Conservation (phyloP, 64 coral and sea anemone genomes). For the Montipora capricornis region DNA sequence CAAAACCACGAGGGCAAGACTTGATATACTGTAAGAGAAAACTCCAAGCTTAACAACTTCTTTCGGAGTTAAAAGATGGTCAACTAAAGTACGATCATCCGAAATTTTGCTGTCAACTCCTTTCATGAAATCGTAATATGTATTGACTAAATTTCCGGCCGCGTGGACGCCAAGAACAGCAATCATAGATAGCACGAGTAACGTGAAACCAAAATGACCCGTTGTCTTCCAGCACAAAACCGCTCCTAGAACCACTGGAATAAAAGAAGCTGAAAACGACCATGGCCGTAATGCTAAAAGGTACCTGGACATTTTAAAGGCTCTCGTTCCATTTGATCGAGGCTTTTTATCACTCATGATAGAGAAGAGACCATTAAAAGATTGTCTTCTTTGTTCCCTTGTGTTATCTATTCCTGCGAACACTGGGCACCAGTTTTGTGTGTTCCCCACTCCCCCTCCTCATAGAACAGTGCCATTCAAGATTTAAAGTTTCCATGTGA, state of each 20-base stretch:
- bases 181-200: conserved; percentile 69
- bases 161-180: conserved; percentile 94
- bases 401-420: no score
- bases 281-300: conserved; percentile 92
- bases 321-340: not conserved
- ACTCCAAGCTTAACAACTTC: conserved; percentile 95
- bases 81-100: conserved; percentile 96
- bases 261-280: conserved; percentile 95
- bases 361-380: not conserved
- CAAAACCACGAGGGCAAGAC: conserved; percentile 75
- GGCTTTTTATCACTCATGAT: conserved; percentile 40
- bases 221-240: conserved; percentile 91
- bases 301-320: conserved; percentile 77
- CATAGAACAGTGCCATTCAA: no score
- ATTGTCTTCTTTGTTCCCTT: not conserved
- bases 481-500: no score
- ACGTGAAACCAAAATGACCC: conserved; percentile 43
- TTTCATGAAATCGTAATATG: conserved; percentile 97
- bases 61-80: conserved; percentile 86
- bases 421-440: no score
- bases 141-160: conserved; percentile 95
- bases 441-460: no score
- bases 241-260: conserved; percentile 88
- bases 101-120: conserved; percentile 97
- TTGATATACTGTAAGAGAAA: conserved; percentile 73